Conservation (phyloP, 2,113 vertebrate species). For the Centrocercus urophasianus region DNA sequence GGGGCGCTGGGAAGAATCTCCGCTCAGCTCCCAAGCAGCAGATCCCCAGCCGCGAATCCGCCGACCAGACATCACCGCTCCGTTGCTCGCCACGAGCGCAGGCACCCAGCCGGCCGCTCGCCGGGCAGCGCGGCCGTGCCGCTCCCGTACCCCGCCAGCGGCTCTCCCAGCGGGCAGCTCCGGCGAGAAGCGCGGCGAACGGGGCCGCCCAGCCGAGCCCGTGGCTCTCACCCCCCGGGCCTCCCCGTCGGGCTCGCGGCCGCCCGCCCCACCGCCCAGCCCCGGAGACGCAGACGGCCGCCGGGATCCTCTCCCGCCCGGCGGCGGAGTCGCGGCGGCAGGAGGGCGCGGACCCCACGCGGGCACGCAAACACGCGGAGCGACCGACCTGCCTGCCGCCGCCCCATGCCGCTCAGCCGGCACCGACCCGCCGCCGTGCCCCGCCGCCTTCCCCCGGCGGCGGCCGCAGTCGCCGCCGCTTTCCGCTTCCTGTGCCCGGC, state of each 20-base stretch:
- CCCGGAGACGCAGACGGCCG: not conserved
- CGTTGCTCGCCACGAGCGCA: too few relatives aligned
- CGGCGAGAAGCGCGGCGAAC: too few relatives aligned
- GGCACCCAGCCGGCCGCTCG: too few relatives aligned
- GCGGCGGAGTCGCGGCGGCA: too few relatives aligned
- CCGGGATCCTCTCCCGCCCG: too few relatives aligned
- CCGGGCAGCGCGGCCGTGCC: too few relatives aligned
- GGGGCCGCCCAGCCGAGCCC: not conserved
- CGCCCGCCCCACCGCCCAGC: not conserved
- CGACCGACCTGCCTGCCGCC: not conserved
- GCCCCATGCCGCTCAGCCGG: conserved; percentile 1
- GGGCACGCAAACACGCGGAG: not conserved
- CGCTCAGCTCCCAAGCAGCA: fast-evolving
- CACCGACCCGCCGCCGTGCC: not conserved
- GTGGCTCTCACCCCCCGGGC: too few relatives aligned
- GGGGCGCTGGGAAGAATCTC: not conserved
- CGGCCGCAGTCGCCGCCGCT: conserved; percentile 48
- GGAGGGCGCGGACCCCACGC: too few relatives aligned
- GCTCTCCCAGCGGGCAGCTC: too few relatives aligned
- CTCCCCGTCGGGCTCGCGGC: too few relatives aligned
- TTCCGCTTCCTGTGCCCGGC: conserved; percentile 60
- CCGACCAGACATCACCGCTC: too few relatives aligned
- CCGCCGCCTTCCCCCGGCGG: conserved; percentile 65
- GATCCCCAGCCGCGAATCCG: not conserved
- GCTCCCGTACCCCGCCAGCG: too few relatives aligned